A percentile compares a stretch with the other conserved stretches of the same genome.
Evolutionary conservation across 2,113 vertebrate species (phyloP).

Genomic region (Podiceps cristatus): DNA sequence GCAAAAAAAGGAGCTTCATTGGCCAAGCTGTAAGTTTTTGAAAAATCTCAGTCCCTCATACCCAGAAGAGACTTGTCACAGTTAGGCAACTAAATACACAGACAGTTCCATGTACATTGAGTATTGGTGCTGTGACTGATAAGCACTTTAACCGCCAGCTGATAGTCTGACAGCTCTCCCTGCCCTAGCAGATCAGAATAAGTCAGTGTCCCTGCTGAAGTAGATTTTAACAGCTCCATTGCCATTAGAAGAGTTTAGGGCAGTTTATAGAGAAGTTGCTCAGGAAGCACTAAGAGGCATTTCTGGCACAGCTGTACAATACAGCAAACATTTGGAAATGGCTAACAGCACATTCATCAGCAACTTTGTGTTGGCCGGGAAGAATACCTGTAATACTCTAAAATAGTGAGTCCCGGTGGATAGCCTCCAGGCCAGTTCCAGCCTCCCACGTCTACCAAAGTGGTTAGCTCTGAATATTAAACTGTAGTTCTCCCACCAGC

Average conservation of each 20-base stretch:
- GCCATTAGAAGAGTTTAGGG: not conserved
- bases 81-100: not conserved
- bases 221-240: slow-evolving; percentile 1
- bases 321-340: not conserved
- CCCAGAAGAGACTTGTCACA: not conserved
- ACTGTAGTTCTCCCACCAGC: not conserved
- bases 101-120: not conserved
- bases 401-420: not conserved
- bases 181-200: not conserved
- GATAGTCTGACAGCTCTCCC: not conserved
- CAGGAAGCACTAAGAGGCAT: not conserved
- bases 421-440: not conserved
- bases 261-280: not conserved
- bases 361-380: not conserved
- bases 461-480: not conserved
- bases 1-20: not conserved
- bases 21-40: not conserved
- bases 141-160: not conserved
- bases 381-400: not conserved
- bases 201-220: not conserved
- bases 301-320: not conserved
- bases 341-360: not conserved
- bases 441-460: not conserved
- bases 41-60: not conserved
- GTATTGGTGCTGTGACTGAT: not conserved